Percentiles rank a stretch among this genome's conserved stretches.
Evolutionary conservation across 1,140 invertebrate genomes (phyloP).

Genomic region (Listronotus bonariensis): DNA sequence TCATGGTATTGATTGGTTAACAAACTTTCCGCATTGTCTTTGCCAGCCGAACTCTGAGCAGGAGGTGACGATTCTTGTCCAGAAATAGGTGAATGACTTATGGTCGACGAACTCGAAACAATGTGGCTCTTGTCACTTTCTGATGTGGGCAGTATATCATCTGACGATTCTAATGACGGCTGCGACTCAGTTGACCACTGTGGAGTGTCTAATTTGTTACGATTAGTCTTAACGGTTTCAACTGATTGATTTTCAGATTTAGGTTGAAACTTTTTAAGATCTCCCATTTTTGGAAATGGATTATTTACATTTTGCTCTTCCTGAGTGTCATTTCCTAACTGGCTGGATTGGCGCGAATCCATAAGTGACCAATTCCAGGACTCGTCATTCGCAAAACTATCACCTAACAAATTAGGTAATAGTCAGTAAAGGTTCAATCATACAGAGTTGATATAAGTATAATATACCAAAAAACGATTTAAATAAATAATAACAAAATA

Average conservation of each 20-base stretch:
- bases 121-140: conserved; percentile 64
- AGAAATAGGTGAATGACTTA: conserved; percentile 50
- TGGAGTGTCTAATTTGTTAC: conserved; percentile 54
- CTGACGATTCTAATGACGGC: conserved; percentile 64
- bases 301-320: conserved; percentile 18
- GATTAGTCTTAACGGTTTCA: conserved; percentile 12
- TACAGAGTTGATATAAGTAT: background rate
- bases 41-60: background rate
- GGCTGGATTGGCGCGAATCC: conserved; percentile 21
- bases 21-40: background rate
- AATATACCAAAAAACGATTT: background rate
- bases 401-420: conserved; percentile 42
- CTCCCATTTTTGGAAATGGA: conserved; percentile 33
- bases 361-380: conserved; percentile 55
- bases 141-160: conserved; percentile 59
- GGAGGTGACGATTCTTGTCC: conserved; percentile 26
- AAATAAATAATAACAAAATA: background rate
- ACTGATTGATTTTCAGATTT: background rate
- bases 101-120: conserved; percentile 58
- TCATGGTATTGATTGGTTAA: conserved; percentile 14
- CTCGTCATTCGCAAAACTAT: conserved; percentile 56
- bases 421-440: too few relatives aligned
- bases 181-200: conserved; percentile 67
- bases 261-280: conserved; percentile 9
- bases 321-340: background rate